Evolutionary conservation across 2,888 invertebrate species (phyloP), one percentile per base, ranked within the genome.

Genomic region (Imbricaverruca yamaguchii): DNA sequence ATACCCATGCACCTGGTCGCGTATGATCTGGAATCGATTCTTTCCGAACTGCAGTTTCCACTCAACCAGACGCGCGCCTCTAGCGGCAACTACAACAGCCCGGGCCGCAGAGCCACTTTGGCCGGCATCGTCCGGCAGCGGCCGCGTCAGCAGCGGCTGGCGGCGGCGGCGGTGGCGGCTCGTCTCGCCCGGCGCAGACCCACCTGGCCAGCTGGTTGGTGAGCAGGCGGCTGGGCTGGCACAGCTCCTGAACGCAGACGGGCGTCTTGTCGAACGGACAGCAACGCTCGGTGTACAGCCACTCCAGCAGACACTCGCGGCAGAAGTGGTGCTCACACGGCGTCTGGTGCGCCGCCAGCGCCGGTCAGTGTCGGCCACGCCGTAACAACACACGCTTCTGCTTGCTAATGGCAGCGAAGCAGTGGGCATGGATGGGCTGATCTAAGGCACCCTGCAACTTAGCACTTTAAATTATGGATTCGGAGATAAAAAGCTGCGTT

Each of bases 131-230:
- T 39, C 39, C 39, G 4, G 39, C 39, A 39, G 2, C 2, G 39
- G 39, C 39, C 39, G 39, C n/a, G n/a, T n/a, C n/a, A n/a, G n/a
- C n/a, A n/a, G n/a, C n/a, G n/a, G n/a, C n/a, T n/a, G n/a, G n/a
- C 39, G 1, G 39, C 39, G 39, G 4, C 39, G 4, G 39, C n/a
- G n/a, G n/a, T n/a, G n/a, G n/a, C 39, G 39, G 39, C 39, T 39
- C 39, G 39, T 39, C 39, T 39, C 2, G 39, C 39, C 39, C 39
- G 39, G 39, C 39, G 39, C 39, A 18, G 61, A 8, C 61, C 15
- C 15, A 69, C 69, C 69, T 69, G 69, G 39, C 69, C 69, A 69
- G 69, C 69, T 69, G 69, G 15, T 69, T 69, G 25, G 39, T 39
- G 39, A 69, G 69, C 39, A 69, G 25, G 13, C 69, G 25, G 69